Conservation (phyloP, 2,888 invertebrate species). For the Dione juno region DNA sequence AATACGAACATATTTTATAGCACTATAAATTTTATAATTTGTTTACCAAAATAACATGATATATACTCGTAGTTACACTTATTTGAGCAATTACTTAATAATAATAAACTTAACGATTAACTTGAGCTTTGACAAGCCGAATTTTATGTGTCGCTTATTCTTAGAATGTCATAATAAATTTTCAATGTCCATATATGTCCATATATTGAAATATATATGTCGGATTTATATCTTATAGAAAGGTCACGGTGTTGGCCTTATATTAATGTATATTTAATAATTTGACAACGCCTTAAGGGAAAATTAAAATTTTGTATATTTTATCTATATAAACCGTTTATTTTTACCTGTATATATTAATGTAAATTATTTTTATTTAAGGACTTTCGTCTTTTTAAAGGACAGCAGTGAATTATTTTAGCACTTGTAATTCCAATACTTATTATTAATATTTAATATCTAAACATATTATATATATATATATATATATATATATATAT, state of each 20-base stretch:
- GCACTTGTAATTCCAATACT: no score
- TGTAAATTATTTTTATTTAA: no score
- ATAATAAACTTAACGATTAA: conserved; percentile 10
- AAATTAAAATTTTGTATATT: no score
- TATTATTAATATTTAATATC: no score
- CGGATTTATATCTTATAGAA: conserved; percentile 32
- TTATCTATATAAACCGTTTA: no score
- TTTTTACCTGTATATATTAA: no score
- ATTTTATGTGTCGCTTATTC: conserved; percentile 14
- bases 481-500: no score
- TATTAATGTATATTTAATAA: conserved; percentile 35
- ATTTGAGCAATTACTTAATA: conserved; percentile 12
- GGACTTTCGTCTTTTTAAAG: no score
- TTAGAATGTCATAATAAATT: conserved; percentile 18
- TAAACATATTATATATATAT: no score
- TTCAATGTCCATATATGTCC: conserved; percentile 26
- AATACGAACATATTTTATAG: background rate
- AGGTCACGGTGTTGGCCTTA: conserved; percentile 38
- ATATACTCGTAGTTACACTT: background rate
- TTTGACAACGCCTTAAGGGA: conserved; percentile 28
- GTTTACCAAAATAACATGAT: conserved; percentile 15
- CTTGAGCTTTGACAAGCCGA: conserved; percentile 20
- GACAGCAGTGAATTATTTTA: no score
- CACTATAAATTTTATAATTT: background rate
- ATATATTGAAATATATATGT: conserved; percentile 9